Conservation (phyloP, 2,888 invertebrate genomes). For the Pocota personata region DNA sequence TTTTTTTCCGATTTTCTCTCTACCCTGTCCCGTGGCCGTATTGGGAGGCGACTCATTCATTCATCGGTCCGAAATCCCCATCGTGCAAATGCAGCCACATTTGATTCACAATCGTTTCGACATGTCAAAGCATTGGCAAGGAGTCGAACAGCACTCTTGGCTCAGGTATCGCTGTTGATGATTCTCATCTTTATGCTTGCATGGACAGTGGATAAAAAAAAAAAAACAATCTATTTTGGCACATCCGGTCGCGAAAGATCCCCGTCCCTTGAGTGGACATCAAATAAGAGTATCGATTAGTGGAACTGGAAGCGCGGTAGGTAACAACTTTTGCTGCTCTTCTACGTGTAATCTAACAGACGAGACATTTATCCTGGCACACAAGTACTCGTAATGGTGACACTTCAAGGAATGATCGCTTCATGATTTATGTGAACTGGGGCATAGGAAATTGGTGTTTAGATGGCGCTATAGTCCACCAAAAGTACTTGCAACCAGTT, state of each 20-base stretch:
- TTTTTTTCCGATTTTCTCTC: neutral
- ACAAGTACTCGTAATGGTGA: slow-evolving; percentile 48
- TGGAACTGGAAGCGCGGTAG: slow-evolving; percentile 67
- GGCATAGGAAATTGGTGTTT: neutral
- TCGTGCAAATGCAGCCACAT: slow-evolving; percentile 60
- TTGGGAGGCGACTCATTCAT: slow-evolving; percentile 64
- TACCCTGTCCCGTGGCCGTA: slow-evolving; percentile 9
- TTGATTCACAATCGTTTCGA: slow-evolving; percentile 69
- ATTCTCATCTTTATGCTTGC: slow-evolving; percentile 63
- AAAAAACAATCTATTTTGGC: slow-evolving; percentile 80
- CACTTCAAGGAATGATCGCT: slow-evolving; percentile 31
- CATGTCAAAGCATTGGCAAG: slow-evolving; percentile 63
- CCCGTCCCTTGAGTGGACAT: slow-evolving; percentile 45
- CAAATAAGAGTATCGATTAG: slow-evolving; percentile 59
- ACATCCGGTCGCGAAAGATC: slow-evolving; percentile 81
- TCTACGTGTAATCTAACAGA: slow-evolving; percentile 50
- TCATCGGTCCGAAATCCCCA: slow-evolving; percentile 57
- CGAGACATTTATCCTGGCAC: slow-evolving; percentile 34
- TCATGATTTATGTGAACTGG: slow-evolving; percentile 26
- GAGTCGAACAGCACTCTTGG: slow-evolving; percentile 42
- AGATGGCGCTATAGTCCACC: too few species aligned
- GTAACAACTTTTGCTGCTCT: slow-evolving; percentile 52
- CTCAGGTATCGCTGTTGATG: slow-evolving; percentile 60
- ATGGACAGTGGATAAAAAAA: slow-evolving; percentile 38
- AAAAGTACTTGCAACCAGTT: too few species aligned